Conservation (phyloP, 1,140 invertebrate species). For the Andricus grossulariae region DNA sequence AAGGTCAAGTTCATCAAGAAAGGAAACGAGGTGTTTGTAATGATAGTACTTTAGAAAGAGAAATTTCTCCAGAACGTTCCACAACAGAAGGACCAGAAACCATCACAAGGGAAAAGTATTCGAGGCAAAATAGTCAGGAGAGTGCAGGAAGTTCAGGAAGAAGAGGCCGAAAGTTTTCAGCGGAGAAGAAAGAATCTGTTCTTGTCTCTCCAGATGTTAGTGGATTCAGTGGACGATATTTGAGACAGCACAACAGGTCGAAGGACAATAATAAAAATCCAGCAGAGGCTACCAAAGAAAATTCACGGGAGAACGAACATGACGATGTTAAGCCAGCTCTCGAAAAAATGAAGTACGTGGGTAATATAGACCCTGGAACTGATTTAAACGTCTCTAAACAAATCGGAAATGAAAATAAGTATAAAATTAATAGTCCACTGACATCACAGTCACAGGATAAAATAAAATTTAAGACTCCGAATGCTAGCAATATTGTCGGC, state of each 20-base stretch:
- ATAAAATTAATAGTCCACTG: conserved; percentile 51
- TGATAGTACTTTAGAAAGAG: conserved; percentile 71
- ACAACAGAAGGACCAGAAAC: conserved; percentile 41
- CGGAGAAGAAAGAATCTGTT: conserved; percentile 51
- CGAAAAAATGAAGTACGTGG: conserved; percentile 62
- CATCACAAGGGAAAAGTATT: neutral
- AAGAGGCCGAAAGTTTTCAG: conserved; percentile 50
- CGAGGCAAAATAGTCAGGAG: conserved; percentile 54
- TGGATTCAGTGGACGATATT: conserved; percentile 54
- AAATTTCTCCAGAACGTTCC: conserved; percentile 47
- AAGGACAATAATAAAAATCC: conserved; percentile 44
- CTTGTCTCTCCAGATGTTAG: conserved; percentile 53
- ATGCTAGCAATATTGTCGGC: conserved; percentile 59
- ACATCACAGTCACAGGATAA: conserved; percentile 39
- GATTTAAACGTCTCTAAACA: conserved; percentile 40
- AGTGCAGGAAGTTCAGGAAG: neutral
- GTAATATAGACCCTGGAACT: conserved; percentile 44
- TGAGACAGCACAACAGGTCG: conserved; percentile 51
- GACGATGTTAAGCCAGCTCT: conserved; percentile 43
- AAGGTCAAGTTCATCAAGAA: conserved; percentile 72
- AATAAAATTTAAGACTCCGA: conserved; percentile 58
- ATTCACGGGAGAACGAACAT: conserved; percentile 30
- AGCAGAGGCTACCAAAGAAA: conserved; percentile 10
- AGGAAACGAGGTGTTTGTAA: conserved; percentile 68
- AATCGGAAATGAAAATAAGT: conserved; percentile 58